These are phyloP conservation scores for Rhabditoides inermis DNA, from an alignment of 2,888 invertebrate species.

Conservation along the genomic window DNA sequence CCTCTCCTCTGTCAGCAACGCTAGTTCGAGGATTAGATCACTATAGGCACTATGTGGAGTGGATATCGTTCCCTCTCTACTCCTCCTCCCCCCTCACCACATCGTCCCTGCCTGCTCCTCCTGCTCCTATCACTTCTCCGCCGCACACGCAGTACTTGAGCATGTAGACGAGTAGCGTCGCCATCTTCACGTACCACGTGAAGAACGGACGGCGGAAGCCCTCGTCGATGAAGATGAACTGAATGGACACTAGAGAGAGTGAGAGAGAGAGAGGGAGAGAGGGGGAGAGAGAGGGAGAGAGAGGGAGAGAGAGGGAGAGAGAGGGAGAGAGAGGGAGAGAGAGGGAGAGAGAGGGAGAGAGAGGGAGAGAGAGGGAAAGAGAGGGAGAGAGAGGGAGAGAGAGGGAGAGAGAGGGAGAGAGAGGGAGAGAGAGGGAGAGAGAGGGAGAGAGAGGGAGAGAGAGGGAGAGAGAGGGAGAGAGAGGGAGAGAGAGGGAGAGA, in stretches of 20 bases:
- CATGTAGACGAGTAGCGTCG: constrained; percentile 83
- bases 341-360: constrained; percentile 2
- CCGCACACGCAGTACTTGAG: constrained; percentile 67
- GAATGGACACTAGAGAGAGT: constrained; percentile 51
- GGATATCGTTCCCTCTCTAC: no score
- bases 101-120: no score
- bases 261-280: background rate
- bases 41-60: no score
- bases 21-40: no score
- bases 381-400: constrained; percentile 6
- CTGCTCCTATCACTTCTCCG: no score
- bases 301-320: background rate
- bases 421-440: background rate
- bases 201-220: constrained; percentile 87
- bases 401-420: background rate
- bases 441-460: background rate
- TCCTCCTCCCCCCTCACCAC: no score
- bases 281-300: background rate
- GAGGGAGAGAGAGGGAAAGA: constrained; percentile 9
- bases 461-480: constrained; percentile 1
- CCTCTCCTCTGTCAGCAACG: no score
- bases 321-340: constrained; percentile 3
- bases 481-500: background rate
- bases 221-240: constrained; percentile 66
- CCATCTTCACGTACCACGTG: constrained; percentile 86